phyloP scores from a whole-genome alignment of 2,113 vertebrate species.

The Chauna torquata region DNA sequence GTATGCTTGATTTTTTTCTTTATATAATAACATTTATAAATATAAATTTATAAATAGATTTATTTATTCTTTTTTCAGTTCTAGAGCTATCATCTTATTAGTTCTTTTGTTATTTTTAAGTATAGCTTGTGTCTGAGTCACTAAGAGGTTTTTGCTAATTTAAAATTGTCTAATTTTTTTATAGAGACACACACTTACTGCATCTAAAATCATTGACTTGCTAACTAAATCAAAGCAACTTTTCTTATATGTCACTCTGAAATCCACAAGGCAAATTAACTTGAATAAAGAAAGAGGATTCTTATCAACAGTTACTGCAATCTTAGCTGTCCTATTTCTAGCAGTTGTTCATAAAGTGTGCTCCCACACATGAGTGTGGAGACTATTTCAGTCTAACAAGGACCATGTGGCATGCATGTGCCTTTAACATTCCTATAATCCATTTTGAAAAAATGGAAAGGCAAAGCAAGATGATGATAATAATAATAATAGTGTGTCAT shows the following conservation, averaged over 20 bases:
- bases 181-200: neutral
- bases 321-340: neutral
- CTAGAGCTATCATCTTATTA: neutral
- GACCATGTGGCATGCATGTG: neutral
- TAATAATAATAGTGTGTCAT: neutral
- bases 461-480: neutral
- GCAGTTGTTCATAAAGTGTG: rapidly evolving
- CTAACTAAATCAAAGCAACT: neutral
- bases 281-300: neutral
- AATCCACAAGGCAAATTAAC: neutral
- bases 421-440: neutral
- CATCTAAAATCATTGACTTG: neutral
- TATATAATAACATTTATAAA: neutral
- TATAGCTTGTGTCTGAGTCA: neutral
- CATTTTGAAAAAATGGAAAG: neutral
- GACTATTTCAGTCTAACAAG: neutral
- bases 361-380: neutral
- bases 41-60: neutral
- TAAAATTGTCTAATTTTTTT: neutral
- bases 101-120: neutral
- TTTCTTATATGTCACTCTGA: neutral
- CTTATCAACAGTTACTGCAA: neutral
- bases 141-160: neutral
- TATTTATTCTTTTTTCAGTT: neutral
- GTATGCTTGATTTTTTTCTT: neutral